Evolutionary conservation across 1,140 invertebrate species (phyloP), one percentile per base, ranked within the genome.

Genomic region (Dendroctonus valens): DNA sequence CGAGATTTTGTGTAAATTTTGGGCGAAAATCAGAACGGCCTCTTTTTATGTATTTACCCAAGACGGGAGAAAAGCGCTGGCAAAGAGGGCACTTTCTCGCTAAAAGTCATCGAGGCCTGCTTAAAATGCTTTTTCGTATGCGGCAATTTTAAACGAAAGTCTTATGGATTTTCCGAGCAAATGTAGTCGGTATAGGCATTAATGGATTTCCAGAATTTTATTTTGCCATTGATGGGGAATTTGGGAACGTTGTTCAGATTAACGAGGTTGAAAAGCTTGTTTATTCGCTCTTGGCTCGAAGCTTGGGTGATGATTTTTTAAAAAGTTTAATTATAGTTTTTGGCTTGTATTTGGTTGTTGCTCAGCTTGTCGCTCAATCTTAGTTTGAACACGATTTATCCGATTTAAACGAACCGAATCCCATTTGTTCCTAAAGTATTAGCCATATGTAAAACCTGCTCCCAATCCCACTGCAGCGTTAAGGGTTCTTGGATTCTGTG

Each of bases 31-130:
- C 8, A 54, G 7, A 39, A 11, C 37, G 52, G 38, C 52, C 15
- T 37, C 8, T 48, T 59, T 59, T 59, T 49, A 37, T 39, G 44
- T 59, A 59, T 59, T 59, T 59, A 59, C 49, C 49, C 42, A 49
- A 38, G 57, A 39, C 12, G n/a, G 14, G 37, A 9, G 41, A 44
- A 58, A 59, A 58, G 57, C 42, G 42, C 26, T 41, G 39, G 7
- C 26, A 53, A 53, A 53, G 42, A 57, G 57, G 39, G 37, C 57
- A 59, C 44, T 59, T 58, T 58, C 26, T 26, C 42, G 57, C 49
- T 59, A 59, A 59, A 59, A 59, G 57, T 59, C 57, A 49, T 48
- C 57, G 57, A 14, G 57, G 26, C 42, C 37, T 38, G 55, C 55
- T 49, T 49, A 42, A 59, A 59, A 38, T 48, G 48, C 40, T 49